Evolutionary conservation across 2,113 vertebrate genomes (phyloP), one percentile per base, ranked within the genome.

Genomic region (Eulemur rufifrons): DNA sequence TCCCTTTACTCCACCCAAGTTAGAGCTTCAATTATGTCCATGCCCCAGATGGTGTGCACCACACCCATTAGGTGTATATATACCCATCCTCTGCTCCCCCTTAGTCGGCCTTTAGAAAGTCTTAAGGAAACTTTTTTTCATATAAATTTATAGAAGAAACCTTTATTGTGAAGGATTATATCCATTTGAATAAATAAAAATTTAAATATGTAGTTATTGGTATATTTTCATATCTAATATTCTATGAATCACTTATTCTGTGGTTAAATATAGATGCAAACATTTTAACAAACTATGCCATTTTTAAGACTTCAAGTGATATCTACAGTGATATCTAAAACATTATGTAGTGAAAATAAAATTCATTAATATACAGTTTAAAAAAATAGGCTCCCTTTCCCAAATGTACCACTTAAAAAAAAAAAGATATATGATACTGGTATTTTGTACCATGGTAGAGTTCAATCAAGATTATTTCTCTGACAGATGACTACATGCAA

Each of bases 401-500:
- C 34, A 69, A 83, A 42, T 34, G 18, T 84, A n/a, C 20, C 34
- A 85, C 74, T 92, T 95, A 56, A 56, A 56, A 20, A 56, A 8
- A 20, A 77, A 82, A 69, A 91, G 74, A 59, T 74, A 92, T 45
- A 25, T 88, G 20, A 50, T 77, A 54, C 20, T 90, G 23, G 0
- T 78, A 83, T 77, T 90, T 89, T 74, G 32, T 81, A 74, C 18
- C 6, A 63, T 71, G 83, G 9, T 89, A 32, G 8, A 93, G 6
- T 89, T 80, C 64, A 93, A 52, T 69, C 42, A 93, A 78, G 12
- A 95, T 91, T 63, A 84, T 86, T 86, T 95, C 42, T 63, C 23
- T 97, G 89, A 78, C 68, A 95, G 15, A 95, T 89, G 47, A n/a
- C 50, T 64, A 89, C 45, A 78, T 74, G 20, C 66, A 95, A 69